Evolutionary conservation across 92 coral and sea anemone species (phyloP).

Genomic region (Muricea muricata): DNA sequence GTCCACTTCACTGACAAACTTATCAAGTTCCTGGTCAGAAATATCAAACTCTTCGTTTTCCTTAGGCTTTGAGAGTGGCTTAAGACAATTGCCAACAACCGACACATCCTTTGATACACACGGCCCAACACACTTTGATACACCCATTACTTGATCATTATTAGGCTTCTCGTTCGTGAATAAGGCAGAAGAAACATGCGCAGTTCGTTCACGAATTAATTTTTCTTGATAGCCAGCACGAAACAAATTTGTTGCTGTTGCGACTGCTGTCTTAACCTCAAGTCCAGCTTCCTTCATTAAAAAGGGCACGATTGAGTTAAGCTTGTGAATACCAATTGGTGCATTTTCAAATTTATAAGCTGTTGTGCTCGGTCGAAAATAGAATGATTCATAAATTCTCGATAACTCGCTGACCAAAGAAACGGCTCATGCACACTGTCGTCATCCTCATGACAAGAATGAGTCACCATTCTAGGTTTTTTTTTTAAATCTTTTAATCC

Average conservation of each 20-base stretch:
- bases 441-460: not conserved
- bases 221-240: not conserved
- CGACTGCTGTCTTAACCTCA: not conserved
- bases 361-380: not conserved
- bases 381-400: not conserved
- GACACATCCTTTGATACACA: slow-evolving; percentile 5
- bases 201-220: slow-evolving; percentile 10
- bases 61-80: not conserved
- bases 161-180: slow-evolving; percentile 10
- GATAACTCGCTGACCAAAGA: not conserved
- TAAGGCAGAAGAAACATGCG: not conserved
- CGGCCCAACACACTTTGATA: not conserved
- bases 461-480: not conserved
- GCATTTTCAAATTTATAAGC: not conserved
- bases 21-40: not conserved
- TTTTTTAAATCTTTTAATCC: slow-evolving; percentile 5
- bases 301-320: not conserved
- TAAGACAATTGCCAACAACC: not conserved
- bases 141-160: not conserved
- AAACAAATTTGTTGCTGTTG: not conserved
- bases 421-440: not conserved
- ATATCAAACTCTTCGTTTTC: not conserved
- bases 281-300: not conserved
- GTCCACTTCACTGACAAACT: not conserved
- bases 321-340: slow-evolving; percentile 2